Evolutionary conservation across 2,113 vertebrate species (phyloP), one percentile per base, ranked within the genome.

Genomic region (Chloroceryle aenea): DNA sequence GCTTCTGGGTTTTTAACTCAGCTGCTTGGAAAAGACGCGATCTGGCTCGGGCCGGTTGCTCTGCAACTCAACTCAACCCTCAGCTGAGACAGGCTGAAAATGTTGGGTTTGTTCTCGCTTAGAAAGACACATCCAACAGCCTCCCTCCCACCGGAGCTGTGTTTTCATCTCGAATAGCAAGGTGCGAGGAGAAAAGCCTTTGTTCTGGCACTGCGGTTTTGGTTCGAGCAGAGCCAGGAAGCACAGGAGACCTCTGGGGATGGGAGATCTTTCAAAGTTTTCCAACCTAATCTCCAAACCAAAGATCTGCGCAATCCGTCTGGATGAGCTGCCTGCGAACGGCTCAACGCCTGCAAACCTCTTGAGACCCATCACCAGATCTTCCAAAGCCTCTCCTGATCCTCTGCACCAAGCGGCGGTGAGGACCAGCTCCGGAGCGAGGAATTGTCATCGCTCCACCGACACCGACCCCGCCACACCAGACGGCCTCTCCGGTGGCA

Each of bases 251-350:
- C 80, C 93, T 77, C 90, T 53, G 32, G 73, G 72, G 79, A 81
- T 36, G 9, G 25, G 32, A 71, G 76, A 72, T 42, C 67, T 83
- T 93, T 68, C 79, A 75, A 61, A 79, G 50, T 79, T 73, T 94
- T 93, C 81, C 89, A 85, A 29, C 50, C 30, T 62, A 43, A 91
- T 92, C 93, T 75, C 75, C 77, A 64, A 74, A 75, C 77, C 87
- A 48, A 38, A 95, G 78, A 26, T 32, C 62, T 79, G 48, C 8
- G 52, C 75, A 32, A 27, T 26, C 9, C 2, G 1, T 61, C 61
- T 56, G 38, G 79, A 61, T 29, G 81, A 89, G 66, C 47, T 36
- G 69, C 89, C 73, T 63, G 48, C 47, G 48, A 74, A 29, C 0
- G 4, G 27, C 77, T 90, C 80, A 8, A 30, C 59, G 19, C 71